Evolutionary conservation across 35 echinoderm and acorn worm species (phyloP), one percentile per base, ranked within the genome.

Genomic region (Lytechinus variegatus): DNA sequence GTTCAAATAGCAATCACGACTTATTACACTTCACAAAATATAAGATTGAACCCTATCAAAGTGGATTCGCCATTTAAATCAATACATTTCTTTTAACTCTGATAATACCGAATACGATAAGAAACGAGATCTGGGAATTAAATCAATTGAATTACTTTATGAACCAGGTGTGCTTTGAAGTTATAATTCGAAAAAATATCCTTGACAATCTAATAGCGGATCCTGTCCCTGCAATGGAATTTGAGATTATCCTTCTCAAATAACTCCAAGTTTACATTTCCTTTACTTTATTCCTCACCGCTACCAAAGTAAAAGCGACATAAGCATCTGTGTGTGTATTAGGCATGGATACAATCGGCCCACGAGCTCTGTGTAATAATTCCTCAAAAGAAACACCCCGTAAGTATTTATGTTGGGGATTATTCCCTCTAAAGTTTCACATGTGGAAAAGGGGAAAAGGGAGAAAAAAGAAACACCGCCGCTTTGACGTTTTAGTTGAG

Each of bases 381-480:
- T 90, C 29, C 11, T 44, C 11, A 90, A 13, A 52, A 21, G 52
- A 51, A 90, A 54, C 88, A 90, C 33, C 88, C 11, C 52, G 24
- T 90, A 90, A 44, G 29, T 90, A 90, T 90, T 90, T 44, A 52
- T 90, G 88, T 90, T 13, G 13, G 29, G 88, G 88, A 90, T 90
- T 90, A 90, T 90, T 44, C 4, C 88, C 88, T 90, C 88, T 90
- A 90, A 54, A 90, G 52, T 90, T 90, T 90, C 88, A 90, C 24
- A 54, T 27, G n/a, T 8, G 8, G 66, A 79, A 44, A 44, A 44
- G 66, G 24, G 66, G 66, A 79, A 79, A n/a, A 79, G 21, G 66
- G 21, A 79, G n/a, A 79, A 79, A 79, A 79, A 79, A 79, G 66
- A 79, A 79, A 79, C 66, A 79, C 66, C 66, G 66, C 66, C 66